Evolutionary conservation across 2,797 vertebrate genomes (phyloP), one percentile per base, ranked within the genome.

Genomic region (Cyprinodon diabolis): DNA sequence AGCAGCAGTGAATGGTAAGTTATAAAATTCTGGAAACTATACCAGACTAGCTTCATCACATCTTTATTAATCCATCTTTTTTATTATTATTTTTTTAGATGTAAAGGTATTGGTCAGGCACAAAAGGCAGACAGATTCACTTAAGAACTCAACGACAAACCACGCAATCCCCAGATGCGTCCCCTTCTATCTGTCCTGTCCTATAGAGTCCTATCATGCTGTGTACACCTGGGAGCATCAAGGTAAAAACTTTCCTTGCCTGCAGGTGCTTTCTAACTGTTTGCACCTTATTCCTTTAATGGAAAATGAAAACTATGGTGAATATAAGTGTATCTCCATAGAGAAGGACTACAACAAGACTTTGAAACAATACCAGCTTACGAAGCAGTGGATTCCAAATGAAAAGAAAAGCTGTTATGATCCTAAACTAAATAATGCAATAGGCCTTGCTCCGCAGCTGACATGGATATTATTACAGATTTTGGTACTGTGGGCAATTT

Each of bases 101-200:
- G 7, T 15, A 25, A 81, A 25, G 4, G 15, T 6, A 66, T 4
- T 23, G 1, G 72, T 5, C 9, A 87, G 90, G 69, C 62, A 4
- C 30, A 93, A 79, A 75, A 85, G 92, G 12, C 76, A 91, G 2
- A 35, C 63, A 0, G 6, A 11, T 30, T 68, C 66, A 10, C 14
- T 62, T 2, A 15, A 3, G 5, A 21, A 69, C 57, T 13, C 8
- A 23, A 25, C 0, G 0, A 79, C 76, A 13, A 62, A 63, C 17
- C 89, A 93, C 76, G 55, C 58, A 0, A 90, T 95, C 11, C 85
- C 90, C 0, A 45, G 67, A 67, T 75, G 63, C 3, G 78, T 91
- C 63, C 91, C 95, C n/a, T 93, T 94, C 76, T 95, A 95, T 45
- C 81, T 96, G 74, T 93, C 94, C 14, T 96, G 95, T 77, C 94